A percentile compares a stretch with the other conserved stretches of the same genome.
Evolutionary conservation across 2,797 vertebrate genomes (phyloP).

Genomic region (Tarsius wallacei): DNA sequence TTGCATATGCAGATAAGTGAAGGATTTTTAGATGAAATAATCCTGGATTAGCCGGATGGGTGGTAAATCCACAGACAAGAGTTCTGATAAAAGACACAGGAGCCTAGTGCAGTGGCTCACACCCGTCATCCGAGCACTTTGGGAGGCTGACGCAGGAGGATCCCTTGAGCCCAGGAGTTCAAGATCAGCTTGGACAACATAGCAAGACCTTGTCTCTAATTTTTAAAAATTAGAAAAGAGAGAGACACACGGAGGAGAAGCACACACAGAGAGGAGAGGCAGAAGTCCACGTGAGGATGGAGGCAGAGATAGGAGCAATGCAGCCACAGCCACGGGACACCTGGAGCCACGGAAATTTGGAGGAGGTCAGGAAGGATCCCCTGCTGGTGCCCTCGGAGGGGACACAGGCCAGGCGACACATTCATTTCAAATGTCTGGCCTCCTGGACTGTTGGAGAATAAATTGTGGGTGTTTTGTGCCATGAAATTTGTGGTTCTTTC

Average conservation of each 20-base stretch:
- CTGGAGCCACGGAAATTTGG: background rate
- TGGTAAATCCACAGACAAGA: background rate
- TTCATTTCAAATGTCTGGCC: background rate
- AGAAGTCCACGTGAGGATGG: no score
- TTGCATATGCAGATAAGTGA: background rate
- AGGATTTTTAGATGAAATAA: conserved; percentile 14
- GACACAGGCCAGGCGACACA: accelerated
- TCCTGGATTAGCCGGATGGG: background rate
- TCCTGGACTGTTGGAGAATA: background rate
- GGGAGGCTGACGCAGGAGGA: no score
- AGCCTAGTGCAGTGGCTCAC: no score
- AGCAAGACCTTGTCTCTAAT: no score
- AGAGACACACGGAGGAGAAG: background rate
- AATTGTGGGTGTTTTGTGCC: background rate
- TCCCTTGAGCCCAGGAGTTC: no score
- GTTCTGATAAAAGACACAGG: background rate
- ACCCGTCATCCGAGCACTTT: no score
- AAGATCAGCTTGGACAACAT: no score
- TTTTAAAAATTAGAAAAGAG: no score
- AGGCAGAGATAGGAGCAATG: background rate
- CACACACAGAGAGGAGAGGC: background rate
- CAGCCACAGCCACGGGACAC: background rate
- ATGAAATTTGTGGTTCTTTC: background rate
- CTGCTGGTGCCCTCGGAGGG: background rate
- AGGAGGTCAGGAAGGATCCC: background rate